These are phyloP conservation scores for Thymelicus lineola DNA, from an alignment of 2,888 invertebrate genomes.

Conservation along the genomic window DNA sequence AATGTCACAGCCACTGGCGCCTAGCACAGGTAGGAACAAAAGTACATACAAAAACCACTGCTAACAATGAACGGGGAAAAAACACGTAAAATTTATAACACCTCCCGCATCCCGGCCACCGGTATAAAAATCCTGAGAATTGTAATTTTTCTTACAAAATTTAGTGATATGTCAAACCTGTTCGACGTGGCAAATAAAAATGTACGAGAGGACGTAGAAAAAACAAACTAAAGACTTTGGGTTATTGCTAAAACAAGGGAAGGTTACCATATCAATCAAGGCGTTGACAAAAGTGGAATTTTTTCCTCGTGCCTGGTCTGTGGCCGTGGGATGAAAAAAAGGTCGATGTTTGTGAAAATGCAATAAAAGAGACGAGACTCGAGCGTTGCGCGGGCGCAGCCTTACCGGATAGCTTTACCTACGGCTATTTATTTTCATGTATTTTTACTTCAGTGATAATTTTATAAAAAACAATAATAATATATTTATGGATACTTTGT, in stretches of 20 bases:
- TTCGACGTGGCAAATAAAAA: conserved; percentile 82
- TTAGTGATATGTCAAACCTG: conserved; percentile 84
- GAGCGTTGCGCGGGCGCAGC: conserved; percentile 56
- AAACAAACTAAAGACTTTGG: conserved; percentile 69
- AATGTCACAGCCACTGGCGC: conserved; percentile 83
- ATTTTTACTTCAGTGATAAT: not conserved
- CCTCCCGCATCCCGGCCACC: conserved; percentile 70
- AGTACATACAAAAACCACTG: conserved; percentile 71
- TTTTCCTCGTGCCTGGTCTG: conserved; percentile 59
- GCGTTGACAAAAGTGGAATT: conserved; percentile 80
- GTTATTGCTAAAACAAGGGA: conserved; percentile 84
- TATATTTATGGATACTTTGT: too few species aligned
- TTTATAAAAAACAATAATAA: not conserved
- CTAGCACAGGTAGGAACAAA: conserved; percentile 80
- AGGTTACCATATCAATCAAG: conserved; percentile 83
- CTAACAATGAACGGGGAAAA: conserved; percentile 70
- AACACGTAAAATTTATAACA: conserved; percentile 79
- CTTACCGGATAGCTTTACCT: conserved; percentile 51
- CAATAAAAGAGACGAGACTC: conserved; percentile 62
- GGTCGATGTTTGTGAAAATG: conserved; percentile 79
- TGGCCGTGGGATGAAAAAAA: conserved; percentile 73
- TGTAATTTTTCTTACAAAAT: conserved; percentile 82
- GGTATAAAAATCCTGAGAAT: conserved; percentile 77
- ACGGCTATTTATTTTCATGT: conserved; percentile 18
- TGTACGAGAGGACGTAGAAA: conserved; percentile 68